Percentiles rank a stretch among this genome's conserved stretches.
These are phyloP conservation scores for Pteromalus puparum DNA, from an alignment of 1,140 invertebrate genomes.

Conservation along the genomic window DNA sequence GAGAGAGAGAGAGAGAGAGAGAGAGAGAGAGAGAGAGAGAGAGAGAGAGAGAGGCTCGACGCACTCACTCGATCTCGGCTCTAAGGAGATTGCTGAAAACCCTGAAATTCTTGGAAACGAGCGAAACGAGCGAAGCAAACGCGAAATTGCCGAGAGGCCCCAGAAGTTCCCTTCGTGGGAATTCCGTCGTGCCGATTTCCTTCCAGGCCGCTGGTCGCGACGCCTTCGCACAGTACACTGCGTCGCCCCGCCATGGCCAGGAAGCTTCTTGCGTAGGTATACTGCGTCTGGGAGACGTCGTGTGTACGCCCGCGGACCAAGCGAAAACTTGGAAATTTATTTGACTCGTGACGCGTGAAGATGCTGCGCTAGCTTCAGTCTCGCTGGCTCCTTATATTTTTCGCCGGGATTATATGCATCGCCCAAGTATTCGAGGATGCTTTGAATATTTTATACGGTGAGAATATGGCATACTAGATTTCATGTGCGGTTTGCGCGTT, in stretches of 20 bases:
- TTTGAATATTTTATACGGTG: not conserved
- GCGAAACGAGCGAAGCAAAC: not conserved
- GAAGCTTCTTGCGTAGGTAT: not conserved
- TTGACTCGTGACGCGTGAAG: constrained; percentile 37
- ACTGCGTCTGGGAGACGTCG: not conserved
- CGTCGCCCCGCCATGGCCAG: not conserved
- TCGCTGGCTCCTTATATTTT: not conserved
- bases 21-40: too few species aligned
- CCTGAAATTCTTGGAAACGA: constrained; percentile 22
- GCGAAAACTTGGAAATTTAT: constrained; percentile 43
- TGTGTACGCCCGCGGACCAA: not conserved
- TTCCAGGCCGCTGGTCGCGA: constrained; percentile 21
- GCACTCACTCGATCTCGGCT: constrained; percentile 2
- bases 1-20: too few species aligned
- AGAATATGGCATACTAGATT: not conserved
- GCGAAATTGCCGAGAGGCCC: constrained; percentile 19
- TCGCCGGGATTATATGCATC: not conserved
- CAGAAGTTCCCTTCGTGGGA: constrained; percentile 6
- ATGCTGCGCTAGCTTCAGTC: constrained; percentile 32
- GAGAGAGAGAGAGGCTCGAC: not conserved
- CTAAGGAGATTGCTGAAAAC: constrained; percentile 25
- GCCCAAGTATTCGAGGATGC: too few species aligned
- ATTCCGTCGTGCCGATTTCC: constrained; percentile 28
- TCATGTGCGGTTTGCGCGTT: too few species aligned
- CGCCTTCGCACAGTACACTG: not conserved